Conservation (phyloP, 2,797 vertebrate genomes). For the Eurystomus glaucurus region DNA sequence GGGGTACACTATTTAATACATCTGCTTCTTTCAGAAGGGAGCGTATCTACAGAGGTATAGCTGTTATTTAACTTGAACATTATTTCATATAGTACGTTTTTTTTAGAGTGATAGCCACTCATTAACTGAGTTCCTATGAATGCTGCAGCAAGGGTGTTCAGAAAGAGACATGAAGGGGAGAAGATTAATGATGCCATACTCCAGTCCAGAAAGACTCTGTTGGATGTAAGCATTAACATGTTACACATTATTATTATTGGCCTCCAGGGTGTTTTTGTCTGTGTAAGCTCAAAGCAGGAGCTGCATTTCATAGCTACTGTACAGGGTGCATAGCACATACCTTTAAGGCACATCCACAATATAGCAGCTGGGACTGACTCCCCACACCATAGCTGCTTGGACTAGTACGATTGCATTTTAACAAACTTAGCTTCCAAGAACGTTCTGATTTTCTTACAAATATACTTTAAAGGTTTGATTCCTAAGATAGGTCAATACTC, state of each 20-base stretch:
- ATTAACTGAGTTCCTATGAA: neutral
- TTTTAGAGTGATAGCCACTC: neutral
- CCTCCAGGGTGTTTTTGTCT: neutral
- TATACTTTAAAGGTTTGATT: neutral
- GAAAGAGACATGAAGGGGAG: neutral
- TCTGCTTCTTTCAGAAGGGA: neutral
- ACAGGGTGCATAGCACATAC: neutral
- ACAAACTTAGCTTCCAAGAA: neutral
- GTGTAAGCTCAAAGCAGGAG: neutral
- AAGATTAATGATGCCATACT: neutral
- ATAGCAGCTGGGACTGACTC: neutral
- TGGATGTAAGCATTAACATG: neutral
- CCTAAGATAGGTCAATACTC: neutral
- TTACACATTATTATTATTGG: neutral
- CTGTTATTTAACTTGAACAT: neutral
- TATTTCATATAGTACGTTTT: neutral
- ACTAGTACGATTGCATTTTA: neutral
- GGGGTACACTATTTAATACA: neutral
- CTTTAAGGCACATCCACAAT: neutral
- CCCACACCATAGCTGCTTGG: neutral
- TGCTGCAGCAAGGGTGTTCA: neutral
- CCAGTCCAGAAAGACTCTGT: neutral
- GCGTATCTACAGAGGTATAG: neutral
- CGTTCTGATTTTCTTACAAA: constrained; percentile 26
- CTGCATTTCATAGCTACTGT: neutral